Percentiles rank a stretch among this genome's conserved stretches.
Evolutionary conservation across 2,888 invertebrate genomes (phyloP).

Genomic region (Timema cristinae): DNA sequence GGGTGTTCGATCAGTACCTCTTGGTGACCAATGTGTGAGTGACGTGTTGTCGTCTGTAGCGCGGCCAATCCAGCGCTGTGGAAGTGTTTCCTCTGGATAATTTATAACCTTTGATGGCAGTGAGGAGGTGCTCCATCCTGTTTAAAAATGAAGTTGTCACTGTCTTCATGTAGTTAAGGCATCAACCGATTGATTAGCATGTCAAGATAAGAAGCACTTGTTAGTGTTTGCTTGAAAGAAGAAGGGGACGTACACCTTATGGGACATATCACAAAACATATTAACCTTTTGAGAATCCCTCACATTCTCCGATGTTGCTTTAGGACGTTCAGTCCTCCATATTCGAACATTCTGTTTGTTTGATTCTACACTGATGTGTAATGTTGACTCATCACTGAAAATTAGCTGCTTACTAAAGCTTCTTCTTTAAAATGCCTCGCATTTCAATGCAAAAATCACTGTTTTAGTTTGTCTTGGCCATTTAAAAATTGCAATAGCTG

Average conservation of each 20-base stretch:
- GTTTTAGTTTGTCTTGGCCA: background rate
- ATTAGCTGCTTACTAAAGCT: background rate
- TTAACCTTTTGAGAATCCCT: slow-evolving; percentile 12
- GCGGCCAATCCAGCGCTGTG: too few species aligned
- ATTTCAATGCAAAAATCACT: slow-evolving; percentile 5
- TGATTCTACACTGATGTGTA: background rate
- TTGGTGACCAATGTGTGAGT: too few species aligned
- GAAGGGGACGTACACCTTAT: slow-evolving; percentile 4
- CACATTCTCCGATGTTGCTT: slow-evolving; percentile 1
- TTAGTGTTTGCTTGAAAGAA: background rate
- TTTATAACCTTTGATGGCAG: background rate
- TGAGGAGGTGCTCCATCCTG: slow-evolving; percentile 10
- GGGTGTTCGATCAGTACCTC: too few species aligned
- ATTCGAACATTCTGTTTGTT: slow-evolving; percentile 3
- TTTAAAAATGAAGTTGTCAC: background rate
- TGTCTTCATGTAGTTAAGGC: background rate
- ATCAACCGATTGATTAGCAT: background rate
- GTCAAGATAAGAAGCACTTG: too few species aligned
- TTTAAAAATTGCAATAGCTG: background rate
- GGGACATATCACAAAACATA: slow-evolving; percentile 13
- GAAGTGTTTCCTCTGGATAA: too few species aligned
- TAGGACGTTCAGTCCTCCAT: too few species aligned
- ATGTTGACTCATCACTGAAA: background rate
- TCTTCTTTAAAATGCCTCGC: slow-evolving; percentile 3
- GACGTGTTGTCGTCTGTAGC: too few species aligned